These are phyloP conservation scores for Musca domestica DNA, from an alignment of 1,140 invertebrate genomes.

Conservation along the genomic window DNA sequence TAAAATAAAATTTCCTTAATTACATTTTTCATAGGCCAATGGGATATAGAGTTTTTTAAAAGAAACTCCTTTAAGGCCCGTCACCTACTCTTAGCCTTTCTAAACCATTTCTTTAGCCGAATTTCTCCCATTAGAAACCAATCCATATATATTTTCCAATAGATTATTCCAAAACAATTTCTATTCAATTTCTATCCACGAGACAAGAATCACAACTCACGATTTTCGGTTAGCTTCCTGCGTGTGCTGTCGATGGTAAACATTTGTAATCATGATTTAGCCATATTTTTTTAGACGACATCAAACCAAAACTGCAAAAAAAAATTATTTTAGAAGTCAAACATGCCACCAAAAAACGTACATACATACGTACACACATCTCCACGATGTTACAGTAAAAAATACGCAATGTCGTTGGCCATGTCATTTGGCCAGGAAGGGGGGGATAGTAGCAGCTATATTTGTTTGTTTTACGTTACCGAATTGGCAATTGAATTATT, in stretches of 20 bases:
- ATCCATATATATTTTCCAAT: too few relatives aligned
- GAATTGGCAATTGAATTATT: slow-evolving; percentile 21
- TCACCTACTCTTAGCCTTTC: too few relatives aligned
- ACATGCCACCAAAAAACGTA: not conserved
- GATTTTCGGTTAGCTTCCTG: not conserved
- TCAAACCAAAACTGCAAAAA: not conserved
- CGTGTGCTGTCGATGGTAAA: not conserved
- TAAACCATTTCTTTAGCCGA: too few relatives aligned
- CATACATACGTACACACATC: not conserved
- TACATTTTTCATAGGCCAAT: too few relatives aligned
- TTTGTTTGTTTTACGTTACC: not conserved
- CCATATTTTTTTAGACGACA: not conserved
- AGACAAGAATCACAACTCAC: not conserved
- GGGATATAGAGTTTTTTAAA: too few relatives aligned
- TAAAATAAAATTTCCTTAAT: too few relatives aligned
- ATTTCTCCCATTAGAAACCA: too few relatives aligned
- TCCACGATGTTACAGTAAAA: not conserved
- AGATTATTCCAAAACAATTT: too few relatives aligned
- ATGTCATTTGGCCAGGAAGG: slow-evolving; percentile 4
- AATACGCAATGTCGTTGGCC: slow-evolving; percentile 6
- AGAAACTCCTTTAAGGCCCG: too few relatives aligned
- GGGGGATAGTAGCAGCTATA: not conserved
- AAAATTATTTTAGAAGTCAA: not conserved
- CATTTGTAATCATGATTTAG: slow-evolving; percentile 20
- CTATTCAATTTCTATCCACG: too few relatives aligned